Evolutionary conservation across 2,888 invertebrate species (phyloP), one percentile per base, ranked within the genome.

Genomic region (Oscheius myriophilus): DNA sequence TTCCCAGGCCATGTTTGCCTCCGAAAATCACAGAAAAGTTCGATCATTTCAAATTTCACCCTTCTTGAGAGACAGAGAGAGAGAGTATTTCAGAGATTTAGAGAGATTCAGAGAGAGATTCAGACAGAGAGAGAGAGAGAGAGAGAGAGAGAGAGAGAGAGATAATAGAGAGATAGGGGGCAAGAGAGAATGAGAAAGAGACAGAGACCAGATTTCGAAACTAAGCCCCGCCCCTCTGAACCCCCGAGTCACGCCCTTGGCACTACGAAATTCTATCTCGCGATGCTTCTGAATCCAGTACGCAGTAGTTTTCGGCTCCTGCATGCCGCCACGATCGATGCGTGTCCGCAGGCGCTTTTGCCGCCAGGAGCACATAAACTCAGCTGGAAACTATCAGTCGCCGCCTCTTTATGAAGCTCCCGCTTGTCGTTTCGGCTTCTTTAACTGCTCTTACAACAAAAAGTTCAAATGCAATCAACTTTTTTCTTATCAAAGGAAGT

Each of bases 351-450:
- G 61, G 61, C 61, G 46, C 39, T 61, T 61, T 25, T 46, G 46
- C 61, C n/a, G 25, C 25, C 33, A 23, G 57, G 61, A 61, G 61
- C 26, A 49, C 61, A 33, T 49, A 61, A 61, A 61, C 61, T 61
- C 49, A 45, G 45, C 59, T 43, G 61, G 42, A 54, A n/a, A 18
- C 21, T 42, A 45, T 26, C 45, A 61, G 23, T 14, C 25, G 18
- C 18, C 42, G 12, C 9, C 18, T 33, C 45, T 46, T 61, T 11
- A 25, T 33, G n/a, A 16, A 25, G 46, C 25, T 25, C 18, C 12
- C 16, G 49, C 2, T 12, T 39, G 25, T 61, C 26, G 23, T n/a
- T 49, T 18, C 49, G 11, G 11, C 23, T 18, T 49, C 61, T 59
- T 45, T 33, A 33, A 33, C 33, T 33, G 33, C 33, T 33, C 9